Percentiles rank a stretch among this genome's conserved stretches.
These are phyloP conservation scores for Micrastur ruficollis DNA, from an alignment of 2,797 vertebrate species.

Conservation along the genomic window DNA sequence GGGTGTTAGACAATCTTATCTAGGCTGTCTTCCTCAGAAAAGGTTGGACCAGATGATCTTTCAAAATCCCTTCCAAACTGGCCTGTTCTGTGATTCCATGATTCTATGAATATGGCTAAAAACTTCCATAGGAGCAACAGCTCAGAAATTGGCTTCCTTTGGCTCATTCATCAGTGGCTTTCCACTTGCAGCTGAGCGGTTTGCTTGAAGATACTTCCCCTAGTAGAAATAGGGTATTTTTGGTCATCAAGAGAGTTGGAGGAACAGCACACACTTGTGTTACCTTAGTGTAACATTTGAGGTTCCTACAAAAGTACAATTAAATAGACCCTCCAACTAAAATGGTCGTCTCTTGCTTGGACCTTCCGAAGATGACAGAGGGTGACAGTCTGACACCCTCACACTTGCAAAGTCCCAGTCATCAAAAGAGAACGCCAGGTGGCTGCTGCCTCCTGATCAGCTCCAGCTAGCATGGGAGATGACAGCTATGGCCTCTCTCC, in stretches of 20 bases:
- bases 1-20: background rate
- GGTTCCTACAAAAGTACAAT: background rate
- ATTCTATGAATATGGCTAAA: background rate
- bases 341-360: background rate
- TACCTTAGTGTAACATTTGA: background rate
- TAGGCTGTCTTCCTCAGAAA: background rate
- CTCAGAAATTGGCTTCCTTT: background rate
- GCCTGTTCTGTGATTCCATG: background rate
- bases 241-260: background rate
- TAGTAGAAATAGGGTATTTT: background rate
- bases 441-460: background rate
- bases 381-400: background rate
- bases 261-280: background rate
- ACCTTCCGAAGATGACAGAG: background rate
- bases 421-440: background rate
- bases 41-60: background rate
- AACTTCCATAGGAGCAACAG: background rate
- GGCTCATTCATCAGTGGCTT: background rate
- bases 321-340: background rate
- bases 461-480: background rate
- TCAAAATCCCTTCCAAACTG: background rate
- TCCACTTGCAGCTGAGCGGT: background rate
- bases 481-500: background rate
- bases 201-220: background rate
- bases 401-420: background rate